Percentiles rank a stretch among this genome's conserved stretches.
phyloP scores from a whole-genome alignment of 1,140 invertebrate genomes.

The Anastatus disparis region DNA sequence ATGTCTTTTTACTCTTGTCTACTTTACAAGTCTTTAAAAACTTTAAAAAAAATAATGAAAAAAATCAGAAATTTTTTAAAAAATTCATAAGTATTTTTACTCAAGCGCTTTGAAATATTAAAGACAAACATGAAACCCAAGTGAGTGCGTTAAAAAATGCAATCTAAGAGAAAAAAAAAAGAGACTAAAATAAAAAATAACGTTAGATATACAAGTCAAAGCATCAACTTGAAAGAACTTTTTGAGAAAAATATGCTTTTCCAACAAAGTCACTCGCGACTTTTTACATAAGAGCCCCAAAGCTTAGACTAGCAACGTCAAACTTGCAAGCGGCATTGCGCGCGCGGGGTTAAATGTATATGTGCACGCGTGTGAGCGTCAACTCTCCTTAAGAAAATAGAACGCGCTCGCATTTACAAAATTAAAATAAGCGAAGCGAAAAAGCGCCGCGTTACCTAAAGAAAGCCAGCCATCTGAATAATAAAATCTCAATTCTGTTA shows the following conservation, averaged over 20 bases:
- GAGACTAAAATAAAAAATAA: too few species aligned
- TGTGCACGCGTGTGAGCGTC: too few species aligned
- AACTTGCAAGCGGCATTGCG: too few species aligned
- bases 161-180: conserved; percentile 3
- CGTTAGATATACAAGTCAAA: too few species aligned
- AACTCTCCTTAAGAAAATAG: conserved; percentile 38
- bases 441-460: conserved; percentile 16
- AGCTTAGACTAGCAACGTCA: too few species aligned
- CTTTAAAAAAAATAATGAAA: too few species aligned
- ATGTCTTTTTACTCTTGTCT: too few species aligned
- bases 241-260: conserved; percentile 14
- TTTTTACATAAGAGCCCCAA: conserved; percentile 1
- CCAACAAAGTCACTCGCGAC: conserved; percentile 18
- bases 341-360: too few species aligned
- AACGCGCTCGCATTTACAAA: conserved; percentile 37
- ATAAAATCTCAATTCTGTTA: conserved; percentile 39
- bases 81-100: not conserved
- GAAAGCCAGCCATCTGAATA: conserved; percentile 35
- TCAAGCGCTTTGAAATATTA: not conserved
- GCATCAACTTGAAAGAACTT: conserved; percentile 5
- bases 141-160: conserved; percentile 12
- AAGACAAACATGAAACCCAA: not conserved
- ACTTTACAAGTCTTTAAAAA: too few species aligned
- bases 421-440: conserved; percentile 34
- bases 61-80: too few species aligned